Evolutionary conservation across 2,888 invertebrate genomes (phyloP), one percentile per base, ranked within the genome.

Genomic region (Cheilosia soror): DNA sequence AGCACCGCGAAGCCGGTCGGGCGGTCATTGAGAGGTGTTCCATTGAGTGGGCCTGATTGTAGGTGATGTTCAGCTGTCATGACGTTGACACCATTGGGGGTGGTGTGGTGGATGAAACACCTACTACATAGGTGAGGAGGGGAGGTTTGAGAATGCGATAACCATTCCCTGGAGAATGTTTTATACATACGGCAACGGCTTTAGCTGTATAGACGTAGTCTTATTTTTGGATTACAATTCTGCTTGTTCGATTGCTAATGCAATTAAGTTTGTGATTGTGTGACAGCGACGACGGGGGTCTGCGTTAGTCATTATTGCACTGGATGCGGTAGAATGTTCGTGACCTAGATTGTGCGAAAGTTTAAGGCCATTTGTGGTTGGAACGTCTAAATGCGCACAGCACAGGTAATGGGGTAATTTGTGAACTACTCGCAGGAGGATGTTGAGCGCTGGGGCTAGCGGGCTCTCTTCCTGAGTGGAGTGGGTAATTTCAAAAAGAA

Each of bases 331-430:
- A 25, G 27, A 58, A 31, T 68, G 57, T 53, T 57, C 72, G 49
- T 81, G 85, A 77, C 81, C 81, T 85, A 85, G 76, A 80, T 80
- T 60, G 44, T 63, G 51, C 13, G 33, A 47, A 85, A 85, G 76
- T 85, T 85, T 76, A 85, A 85, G 85, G 85, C 6, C 55, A n/a
- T 37, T 44, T 29, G 11, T 55, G 62, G 44, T 37, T 51, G 27
- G 51, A 11, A 27, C 51, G 27, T 29, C 42, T 51, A 20, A 51
- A 11, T 29, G 27, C 15, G 29, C 20, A 37, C 37, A 5, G 29
- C 20, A 37, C 37, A 5, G 29, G 40, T 49, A 31, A 31, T 72
- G 20, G 40, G 51, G 53, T 29, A 27, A 13, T 51, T 27, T 51
- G 5, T 51, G 5, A 51, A 51, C 51, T 27, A 27, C 4, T 2